Evolutionary conservation across 64 coral and sea anemone species (phyloP).

Genomic region (Montipora sp.): DNA sequence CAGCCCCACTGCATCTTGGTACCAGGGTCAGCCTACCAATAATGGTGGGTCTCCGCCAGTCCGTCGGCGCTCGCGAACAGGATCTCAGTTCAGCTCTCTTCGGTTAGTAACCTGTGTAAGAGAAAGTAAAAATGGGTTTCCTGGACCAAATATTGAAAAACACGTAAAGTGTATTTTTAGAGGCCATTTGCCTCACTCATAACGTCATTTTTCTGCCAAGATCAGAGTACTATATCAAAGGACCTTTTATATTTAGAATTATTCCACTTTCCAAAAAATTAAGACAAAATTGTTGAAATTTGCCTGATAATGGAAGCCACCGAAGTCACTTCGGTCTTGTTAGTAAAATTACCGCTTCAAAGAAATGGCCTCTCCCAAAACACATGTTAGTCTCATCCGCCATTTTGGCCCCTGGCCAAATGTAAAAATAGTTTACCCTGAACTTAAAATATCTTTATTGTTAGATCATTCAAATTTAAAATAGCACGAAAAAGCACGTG

Average conservation of each 20-base stretch:
- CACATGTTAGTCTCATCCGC: neutral
- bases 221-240: too few species aligned
- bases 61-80: conserved; percentile 73
- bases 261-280: too few species aligned
- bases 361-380: neutral
- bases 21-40: conserved; percentile 52
- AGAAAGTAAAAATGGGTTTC: neutral
- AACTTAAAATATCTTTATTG: neutral
- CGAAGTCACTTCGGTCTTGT: too few species aligned
- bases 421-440: neutral
- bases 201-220: too few species aligned
- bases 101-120: conserved; percentile 55
- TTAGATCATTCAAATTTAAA: neutral
- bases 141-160: neutral
- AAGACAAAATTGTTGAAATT: too few species aligned
- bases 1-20: conserved; percentile 79
- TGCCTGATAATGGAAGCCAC: too few species aligned
- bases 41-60: conserved; percentile 75
- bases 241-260: too few species aligned
- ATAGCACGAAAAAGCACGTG: neutral
- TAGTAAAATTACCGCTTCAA: too few species aligned
- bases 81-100: conserved; percentile 77
- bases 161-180: neutral
- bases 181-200: too few species aligned
- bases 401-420: neutral